Evolutionary conservation across 2,797 vertebrate genomes (phyloP).

Genomic region (Ispidina picta): DNA sequence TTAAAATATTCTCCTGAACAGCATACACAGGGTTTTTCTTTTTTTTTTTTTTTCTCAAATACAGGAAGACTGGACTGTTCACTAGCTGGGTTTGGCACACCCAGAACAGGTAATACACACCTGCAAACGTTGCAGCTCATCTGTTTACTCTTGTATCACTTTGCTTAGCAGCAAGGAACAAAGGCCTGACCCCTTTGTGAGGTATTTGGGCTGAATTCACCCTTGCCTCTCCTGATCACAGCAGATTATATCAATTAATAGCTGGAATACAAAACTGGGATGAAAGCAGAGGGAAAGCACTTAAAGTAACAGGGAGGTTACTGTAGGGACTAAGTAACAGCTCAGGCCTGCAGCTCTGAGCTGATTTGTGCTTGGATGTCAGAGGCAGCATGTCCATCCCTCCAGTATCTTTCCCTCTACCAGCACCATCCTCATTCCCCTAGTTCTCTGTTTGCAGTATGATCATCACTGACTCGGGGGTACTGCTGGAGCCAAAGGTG

Average conservation of each 20-base stretch:
- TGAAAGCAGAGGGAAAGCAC: not conserved
- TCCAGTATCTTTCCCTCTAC: not conserved
- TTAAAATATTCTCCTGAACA: not conserved
- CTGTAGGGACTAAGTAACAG: not conserved
- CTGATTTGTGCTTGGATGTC: not conserved
- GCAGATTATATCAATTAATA: not conserved
- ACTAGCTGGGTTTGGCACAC: not conserved
- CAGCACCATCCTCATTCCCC: not conserved
- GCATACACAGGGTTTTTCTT: fast-evolving
- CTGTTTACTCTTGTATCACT: not conserved
- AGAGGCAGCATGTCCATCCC: not conserved
- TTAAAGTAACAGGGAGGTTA: not conserved
- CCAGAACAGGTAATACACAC: not conserved
- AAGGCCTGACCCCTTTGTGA: not conserved
- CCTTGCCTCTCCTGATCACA: not conserved
- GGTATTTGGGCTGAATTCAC: not conserved
- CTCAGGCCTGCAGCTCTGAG: not conserved
- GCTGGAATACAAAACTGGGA: not conserved
- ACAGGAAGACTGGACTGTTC: not conserved
- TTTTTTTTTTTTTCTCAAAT: not conserved
- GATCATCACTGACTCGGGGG: not conserved
- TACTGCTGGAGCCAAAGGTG: not conserved
- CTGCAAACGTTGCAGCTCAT: not conserved
- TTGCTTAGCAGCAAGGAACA: not conserved
- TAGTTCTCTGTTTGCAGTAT: not conserved